Percentiles rank a stretch among this genome's conserved stretches.
Evolutionary conservation across 1,140 invertebrate species (phyloP).

Genomic region (Scaptomyza hsui): DNA sequence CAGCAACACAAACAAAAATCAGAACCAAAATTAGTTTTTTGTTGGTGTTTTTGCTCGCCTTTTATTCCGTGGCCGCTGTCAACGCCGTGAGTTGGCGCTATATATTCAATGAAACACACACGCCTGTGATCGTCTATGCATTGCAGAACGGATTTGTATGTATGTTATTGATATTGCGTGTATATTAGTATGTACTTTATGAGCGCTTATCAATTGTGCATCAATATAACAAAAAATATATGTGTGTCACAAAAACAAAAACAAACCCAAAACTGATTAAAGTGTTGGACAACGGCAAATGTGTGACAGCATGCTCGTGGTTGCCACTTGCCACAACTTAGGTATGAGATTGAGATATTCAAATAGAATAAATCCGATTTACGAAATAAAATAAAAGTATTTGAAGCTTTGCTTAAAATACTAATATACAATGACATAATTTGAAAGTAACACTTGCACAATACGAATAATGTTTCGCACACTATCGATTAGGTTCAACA

Average conservation of each 20-base stretch:
- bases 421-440: too few species aligned
- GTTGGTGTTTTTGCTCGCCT: constrained; percentile 27
- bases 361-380: too few species aligned
- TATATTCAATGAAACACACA: constrained; percentile 34
- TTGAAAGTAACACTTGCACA: too few species aligned
- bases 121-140: constrained; percentile 15
- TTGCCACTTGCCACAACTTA: neutral
- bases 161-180: constrained; percentile 8
- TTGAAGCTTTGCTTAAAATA: too few species aligned
- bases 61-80: constrained; percentile 16
- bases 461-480: too few species aligned
- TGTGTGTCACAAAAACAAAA: constrained; percentile 40
- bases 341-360: too few species aligned
- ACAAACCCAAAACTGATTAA: constrained; percentile 36
- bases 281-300: constrained; percentile 32
- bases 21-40: constrained; percentile 36
- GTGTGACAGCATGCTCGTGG: neutral
- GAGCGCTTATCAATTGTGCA: constrained; percentile 44
- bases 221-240: constrained; percentile 46
- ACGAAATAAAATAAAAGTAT: too few species aligned
- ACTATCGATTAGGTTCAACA: constrained; percentile 6
- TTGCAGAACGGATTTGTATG: constrained; percentile 37
- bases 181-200: constrained; percentile 26
- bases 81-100: constrained; percentile 28
- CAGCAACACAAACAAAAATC: neutral